phyloP scores from a whole-genome alignment of 1,140 invertebrate species.

The Aphaenogaster rudis region DNA sequence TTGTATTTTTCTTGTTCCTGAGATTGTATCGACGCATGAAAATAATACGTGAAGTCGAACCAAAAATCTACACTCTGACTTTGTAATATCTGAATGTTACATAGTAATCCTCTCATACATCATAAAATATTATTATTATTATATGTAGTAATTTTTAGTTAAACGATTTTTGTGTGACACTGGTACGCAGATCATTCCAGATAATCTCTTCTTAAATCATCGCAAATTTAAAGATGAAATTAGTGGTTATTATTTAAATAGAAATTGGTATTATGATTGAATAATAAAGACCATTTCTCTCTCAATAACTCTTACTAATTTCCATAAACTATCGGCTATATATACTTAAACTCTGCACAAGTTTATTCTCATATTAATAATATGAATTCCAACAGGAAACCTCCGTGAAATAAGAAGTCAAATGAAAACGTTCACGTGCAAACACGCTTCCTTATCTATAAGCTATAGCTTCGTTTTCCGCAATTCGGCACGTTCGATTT shows the following conservation, averaged over 20 bases:
- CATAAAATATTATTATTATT: neutral
- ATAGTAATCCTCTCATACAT: neutral
- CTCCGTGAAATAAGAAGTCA: neutral
- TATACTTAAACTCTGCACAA: neutral
- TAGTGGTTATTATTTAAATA: neutral
- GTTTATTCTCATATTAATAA: conserved; percentile 8
- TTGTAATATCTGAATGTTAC: neutral
- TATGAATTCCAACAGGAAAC: conserved; percentile 20
- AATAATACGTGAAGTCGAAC: neutral
- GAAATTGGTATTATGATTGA: neutral
- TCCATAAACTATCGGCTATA: neutral
- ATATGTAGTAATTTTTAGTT: neutral
- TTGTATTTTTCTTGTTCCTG: neutral
- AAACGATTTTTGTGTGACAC: neutral
- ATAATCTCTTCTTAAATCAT: neutral
- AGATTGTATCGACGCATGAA: neutral
- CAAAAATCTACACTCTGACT: neutral
- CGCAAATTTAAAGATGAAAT: neutral
- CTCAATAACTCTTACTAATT: neutral
- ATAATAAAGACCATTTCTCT: neutral
- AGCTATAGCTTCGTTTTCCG: conserved; percentile 51
- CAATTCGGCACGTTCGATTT: conserved; percentile 57
- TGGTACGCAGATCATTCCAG: neutral
- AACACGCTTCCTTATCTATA: conserved; percentile 46
- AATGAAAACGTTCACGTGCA: conserved; percentile 21